These are phyloP conservation scores for Pinctada fucata DNA, from an alignment of 2,888 invertebrate genomes.

Conservation along the genomic window DNA sequence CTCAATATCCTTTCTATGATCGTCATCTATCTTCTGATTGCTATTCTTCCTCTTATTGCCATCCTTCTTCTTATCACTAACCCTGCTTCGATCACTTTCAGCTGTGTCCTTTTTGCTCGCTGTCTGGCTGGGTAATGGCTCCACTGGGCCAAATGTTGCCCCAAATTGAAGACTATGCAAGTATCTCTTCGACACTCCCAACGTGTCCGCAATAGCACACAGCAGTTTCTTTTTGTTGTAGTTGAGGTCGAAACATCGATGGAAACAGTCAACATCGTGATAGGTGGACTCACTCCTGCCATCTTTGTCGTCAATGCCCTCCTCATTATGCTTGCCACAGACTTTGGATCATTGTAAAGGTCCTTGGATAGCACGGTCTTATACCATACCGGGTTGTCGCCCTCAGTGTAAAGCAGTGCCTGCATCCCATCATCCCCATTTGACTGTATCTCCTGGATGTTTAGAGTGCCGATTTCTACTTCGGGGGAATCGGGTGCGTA, in stretches of 20 bases:
- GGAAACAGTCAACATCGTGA: not conserved
- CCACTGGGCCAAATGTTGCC: not conserved
- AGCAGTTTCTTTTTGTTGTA: not conserved
- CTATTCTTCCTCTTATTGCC: no score
- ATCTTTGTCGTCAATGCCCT: not conserved
- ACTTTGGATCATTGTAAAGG: not conserved
- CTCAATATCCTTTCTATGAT: no score
- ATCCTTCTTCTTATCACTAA: no score
- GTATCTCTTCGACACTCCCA: not conserved
- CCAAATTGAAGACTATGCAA: not conserved
- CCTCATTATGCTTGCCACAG: not conserved
- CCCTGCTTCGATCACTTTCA: not conserved
- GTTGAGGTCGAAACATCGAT: not conserved
- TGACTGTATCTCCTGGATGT: not conserved
- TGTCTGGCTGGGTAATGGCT: not conserved
- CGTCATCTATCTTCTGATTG: no score
- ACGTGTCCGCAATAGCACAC: not conserved
- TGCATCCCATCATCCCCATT: not conserved
- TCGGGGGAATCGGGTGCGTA: not conserved
- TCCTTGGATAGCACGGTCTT: not conserved
- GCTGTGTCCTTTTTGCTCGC: not conserved
- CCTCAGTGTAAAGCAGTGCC: not conserved
- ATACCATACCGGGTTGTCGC: not conserved
- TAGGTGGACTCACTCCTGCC: not conserved
- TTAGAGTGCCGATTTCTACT: not conserved